Percentiles rank a stretch among this genome's conserved stretches.
phyloP scores from a whole-genome alignment of 1,140 invertebrate genomes.

The Pseudomyrmex flavicornis region DNA sequence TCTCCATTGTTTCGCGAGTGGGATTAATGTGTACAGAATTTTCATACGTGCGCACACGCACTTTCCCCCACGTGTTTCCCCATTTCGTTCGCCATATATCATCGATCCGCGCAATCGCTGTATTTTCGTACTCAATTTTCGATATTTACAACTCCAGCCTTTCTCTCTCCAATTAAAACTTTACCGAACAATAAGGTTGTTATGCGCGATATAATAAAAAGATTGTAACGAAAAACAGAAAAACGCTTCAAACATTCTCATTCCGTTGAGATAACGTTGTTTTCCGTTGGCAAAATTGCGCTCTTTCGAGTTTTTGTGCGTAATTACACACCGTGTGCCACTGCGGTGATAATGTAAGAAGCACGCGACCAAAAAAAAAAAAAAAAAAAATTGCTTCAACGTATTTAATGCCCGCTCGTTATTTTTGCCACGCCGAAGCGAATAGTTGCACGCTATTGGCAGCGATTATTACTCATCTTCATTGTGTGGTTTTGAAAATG shows the following conservation, averaged over 20 bases:
- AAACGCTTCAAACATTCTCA: neutral
- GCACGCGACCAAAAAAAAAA: neutral
- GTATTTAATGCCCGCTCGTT: constrained; percentile 29
- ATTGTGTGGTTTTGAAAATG: too few species aligned
- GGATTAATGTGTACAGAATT: constrained; percentile 8
- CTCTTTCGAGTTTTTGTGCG: constrained; percentile 10
- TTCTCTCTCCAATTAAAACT: neutral
- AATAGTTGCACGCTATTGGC: too few species aligned
- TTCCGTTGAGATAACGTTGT: constrained; percentile 5
- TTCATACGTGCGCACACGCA: neutral
- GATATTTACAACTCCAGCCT: constrained; percentile 4
- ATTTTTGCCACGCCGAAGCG: constrained; percentile 29
- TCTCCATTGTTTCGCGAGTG: neutral
- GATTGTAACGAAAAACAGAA: neutral
- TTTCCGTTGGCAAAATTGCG: neutral
- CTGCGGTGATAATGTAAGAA: constrained; percentile 10
- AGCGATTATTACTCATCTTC: too few species aligned
- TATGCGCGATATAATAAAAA: neutral
- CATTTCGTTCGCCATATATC: neutral
- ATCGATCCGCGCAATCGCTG: neutral
- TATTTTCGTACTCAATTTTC: constrained; percentile 5
- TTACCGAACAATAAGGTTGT: neutral
- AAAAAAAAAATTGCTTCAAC: neutral
- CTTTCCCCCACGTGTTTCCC: neutral
- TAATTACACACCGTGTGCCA: neutral